A percentile compares a stretch with the other conserved stretches of the same genome.
These are phyloP conservation scores for Formica aserva DNA, from an alignment of 2,888 invertebrate genomes.

Conservation along the genomic window DNA sequence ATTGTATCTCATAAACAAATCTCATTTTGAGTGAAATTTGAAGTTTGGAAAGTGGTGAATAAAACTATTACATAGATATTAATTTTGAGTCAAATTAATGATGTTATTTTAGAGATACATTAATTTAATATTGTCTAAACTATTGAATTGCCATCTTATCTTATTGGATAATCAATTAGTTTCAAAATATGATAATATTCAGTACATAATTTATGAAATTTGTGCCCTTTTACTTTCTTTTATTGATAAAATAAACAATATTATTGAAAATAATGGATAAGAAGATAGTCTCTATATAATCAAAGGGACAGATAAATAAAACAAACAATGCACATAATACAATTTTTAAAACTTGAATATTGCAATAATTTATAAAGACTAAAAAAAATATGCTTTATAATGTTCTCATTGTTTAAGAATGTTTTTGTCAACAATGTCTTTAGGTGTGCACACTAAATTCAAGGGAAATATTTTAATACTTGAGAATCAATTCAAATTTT, in stretches of 20 bases:
- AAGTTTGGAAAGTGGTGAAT: background rate
- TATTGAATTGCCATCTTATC: background rate
- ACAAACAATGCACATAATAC: background rate
- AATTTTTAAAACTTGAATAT: background rate
- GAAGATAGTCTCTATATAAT: background rate
- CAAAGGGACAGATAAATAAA: background rate
- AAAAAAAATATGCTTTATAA: background rate
- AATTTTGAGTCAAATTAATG: background rate
- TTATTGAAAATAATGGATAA: slow-evolving; percentile 1
- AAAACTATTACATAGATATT: background rate
- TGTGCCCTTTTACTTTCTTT: background rate
- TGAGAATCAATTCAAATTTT: slow-evolving; percentile 62
- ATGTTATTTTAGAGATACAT: background rate
- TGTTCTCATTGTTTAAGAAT: background rate
- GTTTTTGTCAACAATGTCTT: slow-evolving; percentile 32
- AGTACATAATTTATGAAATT: background rate
- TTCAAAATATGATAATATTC: background rate
- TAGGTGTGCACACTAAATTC: background rate
- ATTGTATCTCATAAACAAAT: background rate
- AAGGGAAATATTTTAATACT: slow-evolving; percentile 16
- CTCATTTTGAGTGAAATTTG: background rate
- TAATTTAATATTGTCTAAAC: background rate
- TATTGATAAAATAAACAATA: background rate
- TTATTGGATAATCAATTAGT: background rate
- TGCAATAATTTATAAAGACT: background rate